Conservation (phyloP, 2,113 vertebrate species). For the Paramormyrops kingsleyae region DNA sequence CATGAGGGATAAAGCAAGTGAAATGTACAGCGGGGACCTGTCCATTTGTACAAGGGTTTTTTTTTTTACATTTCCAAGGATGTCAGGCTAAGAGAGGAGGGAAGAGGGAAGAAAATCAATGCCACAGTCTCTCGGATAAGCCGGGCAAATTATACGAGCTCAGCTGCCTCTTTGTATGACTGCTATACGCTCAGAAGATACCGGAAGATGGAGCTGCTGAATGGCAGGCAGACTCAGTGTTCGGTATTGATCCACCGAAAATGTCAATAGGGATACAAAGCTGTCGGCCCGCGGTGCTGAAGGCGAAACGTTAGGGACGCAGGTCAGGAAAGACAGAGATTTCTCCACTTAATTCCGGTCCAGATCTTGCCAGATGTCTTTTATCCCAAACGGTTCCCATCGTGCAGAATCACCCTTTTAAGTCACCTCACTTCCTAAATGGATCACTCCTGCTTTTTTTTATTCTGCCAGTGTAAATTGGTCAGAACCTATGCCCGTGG, state of each 20-base stretch:
- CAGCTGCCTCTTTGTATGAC: conserved; percentile 79
- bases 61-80: conserved; percentile 68
- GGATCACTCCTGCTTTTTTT: neutral
- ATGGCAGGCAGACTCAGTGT: conserved; percentile 73
- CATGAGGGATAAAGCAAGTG: conserved; percentile 60
- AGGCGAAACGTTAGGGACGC: conserved; percentile 32
- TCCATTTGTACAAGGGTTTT: conserved; percentile 69
- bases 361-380: conserved; percentile 35
- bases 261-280: conserved; percentile 52
- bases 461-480: neutral
- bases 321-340: conserved; percentile 40
- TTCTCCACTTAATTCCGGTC: conserved; percentile 39
- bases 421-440: conserved; percentile 20
- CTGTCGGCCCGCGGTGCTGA: neutral
- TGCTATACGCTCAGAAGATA: conserved; percentile 74
- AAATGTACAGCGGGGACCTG: conserved; percentile 68
- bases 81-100: conserved; percentile 71
- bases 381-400: conserved; percentile 11
- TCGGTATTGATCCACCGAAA: conserved; percentile 79
- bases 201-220: conserved; percentile 73
- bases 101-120: conserved; percentile 78
- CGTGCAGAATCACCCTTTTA: conserved; percentile 30
- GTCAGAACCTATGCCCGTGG: neutral
- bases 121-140: conserved; percentile 71
- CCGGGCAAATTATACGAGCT: conserved; percentile 83